Evolutionary conservation across 2,797 vertebrate genomes (phyloP).

Genomic region (Tachyglossus aculeatus): DNA sequence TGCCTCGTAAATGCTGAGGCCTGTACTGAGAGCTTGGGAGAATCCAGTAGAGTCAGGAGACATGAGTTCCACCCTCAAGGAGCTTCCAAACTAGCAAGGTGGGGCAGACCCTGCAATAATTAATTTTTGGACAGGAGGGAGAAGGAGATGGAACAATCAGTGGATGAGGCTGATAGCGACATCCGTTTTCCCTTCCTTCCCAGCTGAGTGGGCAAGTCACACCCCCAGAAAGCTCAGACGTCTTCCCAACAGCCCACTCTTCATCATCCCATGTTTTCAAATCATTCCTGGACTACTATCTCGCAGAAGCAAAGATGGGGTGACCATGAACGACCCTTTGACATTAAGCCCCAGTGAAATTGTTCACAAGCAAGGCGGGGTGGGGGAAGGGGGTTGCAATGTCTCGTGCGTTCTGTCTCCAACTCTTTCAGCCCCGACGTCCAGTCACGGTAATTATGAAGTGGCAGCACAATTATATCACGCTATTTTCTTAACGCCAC

Average conservation of each 20-base stretch:
- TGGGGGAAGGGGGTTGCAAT: constrained; percentile 49
- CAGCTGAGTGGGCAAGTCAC: no score
- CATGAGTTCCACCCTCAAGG: no score
- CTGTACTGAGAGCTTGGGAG: no score
- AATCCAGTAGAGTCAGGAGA: no score
- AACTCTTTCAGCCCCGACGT: constrained; percentile 58
- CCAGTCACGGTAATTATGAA: constrained; percentile 66
- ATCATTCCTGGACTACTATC: constrained; percentile 45
- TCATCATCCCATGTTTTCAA: constrained; percentile 46
- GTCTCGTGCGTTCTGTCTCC: constrained; percentile 51
- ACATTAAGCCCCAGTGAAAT: constrained; percentile 61
- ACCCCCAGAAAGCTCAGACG: constrained; percentile 38
- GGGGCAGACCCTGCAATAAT: no score
- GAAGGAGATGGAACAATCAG: no score
- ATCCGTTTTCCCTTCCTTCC: no score
- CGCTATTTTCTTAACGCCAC: constrained; percentile 75
- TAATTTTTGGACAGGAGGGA: no score
- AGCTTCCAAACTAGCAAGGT: no score
- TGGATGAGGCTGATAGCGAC: no score
- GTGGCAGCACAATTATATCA: constrained; percentile 72
- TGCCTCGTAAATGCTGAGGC: no score
- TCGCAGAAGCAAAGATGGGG: constrained; percentile 50
- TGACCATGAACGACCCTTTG: constrained; percentile 58
- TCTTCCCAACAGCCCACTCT: constrained; percentile 42
- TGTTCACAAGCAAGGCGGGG: constrained; percentile 60